Evolutionary conservation across 2,888 invertebrate genomes (phyloP).

Genomic region (Pardosa pseudoannulata): DNA sequence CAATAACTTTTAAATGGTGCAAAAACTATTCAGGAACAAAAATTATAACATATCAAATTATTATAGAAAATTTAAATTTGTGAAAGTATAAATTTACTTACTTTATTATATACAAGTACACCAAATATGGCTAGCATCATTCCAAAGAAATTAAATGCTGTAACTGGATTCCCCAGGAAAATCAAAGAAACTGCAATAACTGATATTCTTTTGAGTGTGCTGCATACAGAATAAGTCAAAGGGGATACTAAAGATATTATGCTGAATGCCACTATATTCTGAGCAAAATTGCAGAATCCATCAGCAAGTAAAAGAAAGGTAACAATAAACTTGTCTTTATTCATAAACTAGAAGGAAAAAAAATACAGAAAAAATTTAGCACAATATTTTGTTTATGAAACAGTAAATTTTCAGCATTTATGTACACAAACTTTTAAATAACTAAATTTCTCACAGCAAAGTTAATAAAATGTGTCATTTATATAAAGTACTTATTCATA

Average conservation of each 20-base stretch:
- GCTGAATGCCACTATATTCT: constrained; percentile 96
- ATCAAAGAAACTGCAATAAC: constrained; percentile 92
- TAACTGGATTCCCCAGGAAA: constrained; percentile 93
- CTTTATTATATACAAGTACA: constrained; percentile 93
- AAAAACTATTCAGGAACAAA: too few species aligned
- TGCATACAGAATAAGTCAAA: constrained; percentile 95
- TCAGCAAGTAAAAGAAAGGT: constrained; percentile 83
- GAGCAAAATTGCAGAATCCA: constrained; percentile 93
- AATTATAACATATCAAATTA: too few species aligned
- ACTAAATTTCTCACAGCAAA: too few species aligned
- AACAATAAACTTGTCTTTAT: constrained; percentile 71
- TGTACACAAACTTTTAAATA: too few species aligned
- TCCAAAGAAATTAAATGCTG: constrained; percentile 89
- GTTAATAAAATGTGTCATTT: too few species aligned
- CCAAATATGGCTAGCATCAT: constrained; percentile 94
- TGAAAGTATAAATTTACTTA: too few species aligned
- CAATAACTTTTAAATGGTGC: too few species aligned
- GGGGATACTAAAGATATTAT: constrained; percentile 93
- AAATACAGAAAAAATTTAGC: too few species aligned
- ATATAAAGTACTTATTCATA: too few species aligned
- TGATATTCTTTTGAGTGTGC: constrained; percentile 93
- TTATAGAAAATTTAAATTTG: too few species aligned
- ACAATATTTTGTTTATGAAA: too few species aligned
- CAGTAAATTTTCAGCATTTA: too few species aligned
- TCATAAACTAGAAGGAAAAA: constrained; percentile 64